These are phyloP conservation scores for Cardiocondyla obscurior DNA, from an alignment of 1,140 invertebrate genomes.

Conservation along the genomic window DNA sequence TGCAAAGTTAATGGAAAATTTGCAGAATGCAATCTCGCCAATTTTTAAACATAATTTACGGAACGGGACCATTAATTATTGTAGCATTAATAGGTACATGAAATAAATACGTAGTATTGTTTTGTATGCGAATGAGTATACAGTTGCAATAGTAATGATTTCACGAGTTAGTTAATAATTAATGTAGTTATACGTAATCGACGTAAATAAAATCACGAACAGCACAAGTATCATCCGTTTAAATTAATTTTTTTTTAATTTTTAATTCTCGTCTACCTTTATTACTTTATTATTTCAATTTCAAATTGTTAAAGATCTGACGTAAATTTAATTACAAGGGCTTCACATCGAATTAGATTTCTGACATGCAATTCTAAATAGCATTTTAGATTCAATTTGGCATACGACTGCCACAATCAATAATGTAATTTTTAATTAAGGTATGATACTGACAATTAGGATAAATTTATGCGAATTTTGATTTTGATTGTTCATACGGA, in stretches of 20 bases:
- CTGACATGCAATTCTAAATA: neutral
- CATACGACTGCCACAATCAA: neutral
- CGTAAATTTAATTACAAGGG: neutral
- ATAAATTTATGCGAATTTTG: conserved; percentile 12
- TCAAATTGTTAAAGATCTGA: neutral
- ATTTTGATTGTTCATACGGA: conserved; percentile 15
- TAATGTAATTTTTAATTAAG: neutral
- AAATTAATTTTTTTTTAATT: conserved; percentile 39
- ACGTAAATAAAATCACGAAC: conserved; percentile 5
- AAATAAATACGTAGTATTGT: conserved; percentile 5
- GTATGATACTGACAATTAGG: neutral
- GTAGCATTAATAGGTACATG: neutral
- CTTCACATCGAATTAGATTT: neutral
- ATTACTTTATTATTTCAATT: neutral
- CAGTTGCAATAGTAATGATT: neutral
- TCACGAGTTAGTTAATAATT: neutral
- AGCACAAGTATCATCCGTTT: neutral
- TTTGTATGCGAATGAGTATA: neutral
- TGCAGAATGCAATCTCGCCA: neutral
- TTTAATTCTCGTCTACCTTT: neutral
- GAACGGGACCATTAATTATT: neutral
- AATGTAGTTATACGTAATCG: conserved; percentile 20
- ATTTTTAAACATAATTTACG: neutral
- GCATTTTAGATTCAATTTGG: neutral
- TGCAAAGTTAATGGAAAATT: neutral